A percentile compares a stretch with the other conserved stretches of the same genome.
Evolutionary conservation across 2,888 invertebrate species (phyloP).

Genomic region (Torymus aiolomorphi): DNA sequence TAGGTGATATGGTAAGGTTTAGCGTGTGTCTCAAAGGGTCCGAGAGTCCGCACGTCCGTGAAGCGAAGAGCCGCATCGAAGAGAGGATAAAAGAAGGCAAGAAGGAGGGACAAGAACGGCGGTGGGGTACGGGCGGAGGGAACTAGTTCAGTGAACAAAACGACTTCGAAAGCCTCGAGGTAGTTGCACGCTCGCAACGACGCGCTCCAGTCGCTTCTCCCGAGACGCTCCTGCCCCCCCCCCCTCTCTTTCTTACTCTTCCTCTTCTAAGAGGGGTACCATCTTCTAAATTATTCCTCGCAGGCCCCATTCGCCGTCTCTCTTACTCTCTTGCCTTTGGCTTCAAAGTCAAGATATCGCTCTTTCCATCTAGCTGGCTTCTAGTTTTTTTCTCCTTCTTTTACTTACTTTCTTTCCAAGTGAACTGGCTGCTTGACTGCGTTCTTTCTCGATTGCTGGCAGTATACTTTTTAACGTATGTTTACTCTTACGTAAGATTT

Average conservation of each 20-base stretch:
- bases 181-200: constrained; percentile 61
- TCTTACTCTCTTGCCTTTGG: constrained; percentile 21
- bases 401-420: constrained; percentile 39
- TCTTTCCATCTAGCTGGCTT: constrained; percentile 52
- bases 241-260: neutral
- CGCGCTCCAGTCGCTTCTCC: neutral
- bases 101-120: neutral
- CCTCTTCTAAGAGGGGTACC: constrained; percentile 1
- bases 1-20: too few species aligned
- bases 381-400: constrained; percentile 33
- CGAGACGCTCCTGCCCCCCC: neutral
- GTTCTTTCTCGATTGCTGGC: too few species aligned
- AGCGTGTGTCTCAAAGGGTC: constrained; percentile 2
- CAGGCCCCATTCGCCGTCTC: constrained; percentile 4
- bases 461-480: neutral
- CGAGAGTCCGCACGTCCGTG: neutral
- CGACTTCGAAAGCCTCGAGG: constrained; percentile 65
- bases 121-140: constrained; percentile 59
- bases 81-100: constrained; percentile 35
- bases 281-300: constrained; percentile 51
- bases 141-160: constrained; percentile 76
- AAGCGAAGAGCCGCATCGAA: constrained; percentile 54
- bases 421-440: neutral
- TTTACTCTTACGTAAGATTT: constrained; percentile 36
- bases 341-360: constrained; percentile 40